These are phyloP conservation scores for Actinopyga echinites DNA, from an alignment of 53 echinoderm and acorn worm species.

Conservation along the genomic window DNA sequence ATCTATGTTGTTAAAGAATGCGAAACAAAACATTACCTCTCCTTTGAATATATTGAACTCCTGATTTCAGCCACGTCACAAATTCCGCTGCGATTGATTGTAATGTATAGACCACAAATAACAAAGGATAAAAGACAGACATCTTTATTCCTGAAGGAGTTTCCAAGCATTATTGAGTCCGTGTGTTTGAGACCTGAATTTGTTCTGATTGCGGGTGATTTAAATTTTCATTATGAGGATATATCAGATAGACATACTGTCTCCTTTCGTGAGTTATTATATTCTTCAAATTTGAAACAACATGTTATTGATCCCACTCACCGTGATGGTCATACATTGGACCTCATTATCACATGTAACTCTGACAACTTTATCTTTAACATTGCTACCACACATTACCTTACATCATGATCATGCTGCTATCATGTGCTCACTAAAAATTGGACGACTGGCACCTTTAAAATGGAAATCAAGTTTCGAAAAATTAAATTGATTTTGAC, in stretches of 20 bases:
- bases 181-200: constrained; percentile 3
- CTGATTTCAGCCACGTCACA: not conserved
- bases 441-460: not conserved
- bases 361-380: constrained; percentile 30
- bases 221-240: constrained; percentile 35
- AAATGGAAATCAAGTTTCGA: not conserved
- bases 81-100: constrained; percentile 3
- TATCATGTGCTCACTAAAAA: constrained; percentile 20
- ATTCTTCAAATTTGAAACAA: constrained; percentile 23
- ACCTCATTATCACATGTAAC: constrained; percentile 59
- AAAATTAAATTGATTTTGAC: not conserved
- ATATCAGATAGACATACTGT: constrained; percentile 2
- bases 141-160: constrained; percentile 42
- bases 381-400: constrained; percentile 5
- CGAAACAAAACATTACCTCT: not conserved
- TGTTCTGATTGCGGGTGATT: constrained; percentile 50
- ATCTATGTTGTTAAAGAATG: not conserved
- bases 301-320: constrained; percentile 16
- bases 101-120: not conserved
- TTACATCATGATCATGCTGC: constrained; percentile 47
- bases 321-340: constrained; percentile 58
- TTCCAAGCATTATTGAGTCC: constrained; percentile 44
- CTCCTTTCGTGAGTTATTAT: not conserved
- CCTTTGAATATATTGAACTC: not conserved
- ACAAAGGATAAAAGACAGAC: not conserved